Evolutionary conservation across 2,888 invertebrate genomes (phyloP), one percentile per base, ranked within the genome.

Genomic region (Morinoia aosen): DNA sequence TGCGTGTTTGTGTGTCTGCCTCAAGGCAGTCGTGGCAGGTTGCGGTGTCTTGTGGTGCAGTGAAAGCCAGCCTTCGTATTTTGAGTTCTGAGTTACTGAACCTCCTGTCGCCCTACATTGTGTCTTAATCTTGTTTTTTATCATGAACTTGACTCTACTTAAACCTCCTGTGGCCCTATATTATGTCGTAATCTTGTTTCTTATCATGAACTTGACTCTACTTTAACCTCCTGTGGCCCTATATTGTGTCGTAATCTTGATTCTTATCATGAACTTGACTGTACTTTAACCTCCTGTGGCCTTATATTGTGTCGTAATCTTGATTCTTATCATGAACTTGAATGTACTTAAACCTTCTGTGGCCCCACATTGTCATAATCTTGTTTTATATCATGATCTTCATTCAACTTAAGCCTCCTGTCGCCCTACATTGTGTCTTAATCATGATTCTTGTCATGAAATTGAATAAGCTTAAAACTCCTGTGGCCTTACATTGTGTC

Each of bases 1-100:
- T 90, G 90, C 90, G 48, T 90, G 90, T 90, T 90, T 90, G 90
- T 90, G 90, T 40, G 90, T 90, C 40, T 40, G 90, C 90, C 90
- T 48, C 16, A 48, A 90, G 90, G 90, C 90, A 90, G 48, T 90
- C 90, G 90, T 90, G 90, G 90, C 39, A 5, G 48, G 14, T 90
- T 40, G 14, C 14, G 39, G 7, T 90, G 48, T 90, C 90, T 39
- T 16, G 90, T 19, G 90, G 8, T 90, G 90, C 90, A 90, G 16
- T 48, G 90, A 90, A 90, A 90, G 90, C 90, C 48, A 76, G 76
- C 8, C 76, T 76, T 33, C 33, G 33, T 76, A 64, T 76, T 76
- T 25, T 76, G 33, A 76, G 76, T 76, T 33, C 33, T 33, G 76
- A 76, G 76, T 33, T 25, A 8, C 76, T 25, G 76, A 76, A 76